Evolutionary conservation across 2,113 vertebrate species (phyloP), one percentile per base, ranked within the genome.

Genomic region (Ellobius talpinus): DNA sequence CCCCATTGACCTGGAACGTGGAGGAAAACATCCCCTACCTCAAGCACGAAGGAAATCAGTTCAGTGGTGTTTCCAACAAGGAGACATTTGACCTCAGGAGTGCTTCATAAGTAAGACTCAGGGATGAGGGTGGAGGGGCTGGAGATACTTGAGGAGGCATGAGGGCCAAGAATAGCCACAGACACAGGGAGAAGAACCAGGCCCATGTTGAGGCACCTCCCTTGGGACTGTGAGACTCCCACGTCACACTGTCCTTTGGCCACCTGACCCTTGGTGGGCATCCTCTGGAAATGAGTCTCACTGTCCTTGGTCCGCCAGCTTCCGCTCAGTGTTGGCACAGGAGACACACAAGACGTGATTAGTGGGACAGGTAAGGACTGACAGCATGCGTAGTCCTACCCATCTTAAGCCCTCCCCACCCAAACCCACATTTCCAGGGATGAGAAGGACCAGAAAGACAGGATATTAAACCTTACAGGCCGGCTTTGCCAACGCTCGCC

Each of bases 81-180:
- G 73, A 94, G 55, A 8, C 13, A 50, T 33, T 33, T 21, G n/a
- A 81, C 90, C 79, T 94, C 29, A 79, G 65, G 31, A 58, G 31
- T 55, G n/a, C 86, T 81, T 95, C 74, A 90, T 84, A 93, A 93
- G 74, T 61, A 82, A 21, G 21, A 10, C 17, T 74, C 45, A 14
- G 55, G 74, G 86, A 68, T 90, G 77, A 74, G 42, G n/a, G 23
- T 19, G 42, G 33, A 65, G 65, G 63, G 21, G 9, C 45, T 52
- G 19, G 66, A 90, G n/a, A 93, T 13, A 21, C n/a, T 7, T n/a
- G 45, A 58, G 39, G 33, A 52, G 66, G 68, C 47, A 61, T 9
- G 4, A 58, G n/a, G n/a, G 65, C 55, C 47, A 11, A 85, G 47
- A 26, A 17, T 63, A 78, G 84, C 45, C 63, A 92, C 45, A 85